Conservation (phyloP, 2,888 invertebrate genomes). For the Plebejus anna region DNA sequence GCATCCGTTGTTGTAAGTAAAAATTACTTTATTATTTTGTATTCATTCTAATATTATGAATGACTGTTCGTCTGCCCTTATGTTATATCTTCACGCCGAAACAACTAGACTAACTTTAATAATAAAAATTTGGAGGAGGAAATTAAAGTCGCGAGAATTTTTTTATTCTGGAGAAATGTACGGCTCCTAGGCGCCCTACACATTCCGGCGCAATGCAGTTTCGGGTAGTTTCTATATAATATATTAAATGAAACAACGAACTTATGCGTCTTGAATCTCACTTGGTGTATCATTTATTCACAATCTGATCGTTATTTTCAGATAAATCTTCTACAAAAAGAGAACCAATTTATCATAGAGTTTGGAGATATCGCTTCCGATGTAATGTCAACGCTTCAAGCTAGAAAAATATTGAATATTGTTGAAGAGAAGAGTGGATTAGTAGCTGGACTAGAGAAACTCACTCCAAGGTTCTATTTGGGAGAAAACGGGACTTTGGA, state of each 20-base stretch:
- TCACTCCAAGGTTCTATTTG: slow-evolving; percentile 87
- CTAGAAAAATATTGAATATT: slow-evolving; percentile 74
- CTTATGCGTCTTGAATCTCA: no score
- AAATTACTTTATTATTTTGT: background rate
- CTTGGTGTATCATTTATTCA: background rate
- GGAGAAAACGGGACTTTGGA: slow-evolving; percentile 88
- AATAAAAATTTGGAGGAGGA: no score
- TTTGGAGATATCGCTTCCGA: slow-evolving; percentile 88
- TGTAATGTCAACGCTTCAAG: slow-evolving; percentile 67
- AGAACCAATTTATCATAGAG: slow-evolving; percentile 88
- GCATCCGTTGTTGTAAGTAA: slow-evolving; percentile 82
- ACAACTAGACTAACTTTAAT: no score
- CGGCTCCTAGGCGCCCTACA: no score
- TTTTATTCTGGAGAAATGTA: no score
- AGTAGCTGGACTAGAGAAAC: slow-evolving; percentile 89
- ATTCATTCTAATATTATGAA: background rate
- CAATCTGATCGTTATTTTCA: slow-evolving; percentile 46
- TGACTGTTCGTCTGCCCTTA: no score
- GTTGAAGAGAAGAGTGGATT: slow-evolving; percentile 87
- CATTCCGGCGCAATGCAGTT: no score
- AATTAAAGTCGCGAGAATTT: no score
- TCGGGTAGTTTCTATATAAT: no score
- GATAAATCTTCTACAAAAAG: slow-evolving; percentile 88
- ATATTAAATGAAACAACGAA: no score
- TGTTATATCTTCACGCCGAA: no score